These are phyloP conservation scores for Lepidocyrtoides sp. DNA, from an alignment of 2,888 invertebrate genomes.

Conservation along the genomic window DNA sequence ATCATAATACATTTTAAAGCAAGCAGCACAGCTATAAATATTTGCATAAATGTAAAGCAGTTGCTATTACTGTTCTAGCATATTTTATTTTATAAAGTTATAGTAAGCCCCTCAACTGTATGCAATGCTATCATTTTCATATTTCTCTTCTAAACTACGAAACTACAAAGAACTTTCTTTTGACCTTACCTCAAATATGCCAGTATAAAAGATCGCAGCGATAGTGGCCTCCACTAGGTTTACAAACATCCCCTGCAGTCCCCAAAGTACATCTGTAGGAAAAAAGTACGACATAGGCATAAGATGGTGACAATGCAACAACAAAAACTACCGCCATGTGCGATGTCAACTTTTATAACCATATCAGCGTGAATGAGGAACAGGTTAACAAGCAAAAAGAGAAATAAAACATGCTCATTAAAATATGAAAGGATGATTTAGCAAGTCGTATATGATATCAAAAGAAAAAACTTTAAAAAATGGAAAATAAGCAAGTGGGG, in stretches of 20 bases:
- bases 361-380: neutral
- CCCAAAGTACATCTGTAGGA: constrained; percentile 77
- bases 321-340: neutral
- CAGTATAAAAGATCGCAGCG: constrained; percentile 79
- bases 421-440: constrained; percentile 18
- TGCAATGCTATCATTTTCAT: neutral
- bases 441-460: neutral
- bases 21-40: constrained; percentile 56
- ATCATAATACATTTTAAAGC: constrained; percentile 11
- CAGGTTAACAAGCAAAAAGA: neutral
- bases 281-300: neutral
- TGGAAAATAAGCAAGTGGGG: neutral
- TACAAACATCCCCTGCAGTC: constrained; percentile 79
- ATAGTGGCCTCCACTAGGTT: constrained; percentile 79
- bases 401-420: neutral
- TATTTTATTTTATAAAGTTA: neutral
- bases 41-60: constrained; percentile 69
- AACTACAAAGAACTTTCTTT: neutral
- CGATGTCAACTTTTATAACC: neutral
- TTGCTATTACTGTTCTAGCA: neutral
- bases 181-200: constrained; percentile 79
- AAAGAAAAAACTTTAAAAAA: neutral
- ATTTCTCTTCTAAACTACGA: neutral
- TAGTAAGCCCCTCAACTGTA: no score
- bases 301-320: neutral